Base-by-base conservation (phyloP, 1,140 invertebrate genomes). In the Mizuhopecten yessoensis region DNA sequence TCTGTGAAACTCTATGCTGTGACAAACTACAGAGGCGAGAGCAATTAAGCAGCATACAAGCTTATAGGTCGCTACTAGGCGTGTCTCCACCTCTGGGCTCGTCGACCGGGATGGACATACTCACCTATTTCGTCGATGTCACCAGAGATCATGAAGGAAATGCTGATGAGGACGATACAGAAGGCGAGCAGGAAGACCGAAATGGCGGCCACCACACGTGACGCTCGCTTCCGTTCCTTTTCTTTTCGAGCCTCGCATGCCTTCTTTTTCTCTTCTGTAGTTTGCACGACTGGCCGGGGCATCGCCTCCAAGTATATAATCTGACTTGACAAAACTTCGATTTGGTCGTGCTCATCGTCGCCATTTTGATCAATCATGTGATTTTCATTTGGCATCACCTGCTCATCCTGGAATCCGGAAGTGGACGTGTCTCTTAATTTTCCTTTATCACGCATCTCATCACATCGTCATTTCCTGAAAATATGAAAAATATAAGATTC, bases 371-470 rank as follows among this genome's bases (percentile, higher is more conserved):
- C 57, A 75, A 29, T 75, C n/a, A 75, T 11, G 23, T 75, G 57
- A 75, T 75, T 75, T n/a, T 75, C 57, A 75, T 75, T 75, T 75
- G 57, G n/a, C 57, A 75, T 17, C n/a, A 75, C 57, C 57, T 75
- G 23, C 3, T 75, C n/a, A 29, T 75, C 57, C n/a, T 75, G 57
- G 57, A 75, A 75, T 29, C 57, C 57, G 57, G 57, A 75, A 75
- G n/a, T 75, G 57, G 57, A 75, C n/a, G n/a, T 75, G 23, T 75
- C 57, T 75, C 11, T 75, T 29, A 75, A 75, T 75, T 75, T 75
- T 75, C n/a, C 57, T 75, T 75, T 75, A 75, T 13, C 17, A 29
- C 57, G 57, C 57, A 75, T 75, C 9, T 29, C 57, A 9, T n/a
- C 23, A 75, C 57, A 75, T 75, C n/a, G n/a, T 75, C 57, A 75